Conservation (phyloP, 2,888 invertebrate genomes). For the Ormyrus thymus region DNA sequence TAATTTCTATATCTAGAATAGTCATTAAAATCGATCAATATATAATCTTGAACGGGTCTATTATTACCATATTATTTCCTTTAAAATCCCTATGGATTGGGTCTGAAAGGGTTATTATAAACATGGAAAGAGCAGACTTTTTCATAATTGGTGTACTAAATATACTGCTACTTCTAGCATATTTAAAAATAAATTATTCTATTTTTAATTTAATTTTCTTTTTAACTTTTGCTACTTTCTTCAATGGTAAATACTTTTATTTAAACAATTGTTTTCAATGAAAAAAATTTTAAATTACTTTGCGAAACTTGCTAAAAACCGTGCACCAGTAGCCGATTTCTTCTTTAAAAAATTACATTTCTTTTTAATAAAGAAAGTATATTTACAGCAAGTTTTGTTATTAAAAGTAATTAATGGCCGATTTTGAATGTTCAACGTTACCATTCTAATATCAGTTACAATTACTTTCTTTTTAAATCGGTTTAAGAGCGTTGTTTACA, state of each 20-base stretch:
- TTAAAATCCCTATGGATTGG: background rate
- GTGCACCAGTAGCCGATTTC: slow-evolving; percentile 22
- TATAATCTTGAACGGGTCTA: too few relatives aligned
- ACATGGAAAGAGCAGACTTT: slow-evolving; percentile 39
- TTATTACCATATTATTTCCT: too few relatives aligned
- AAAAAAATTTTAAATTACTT: slow-evolving; percentile 18
- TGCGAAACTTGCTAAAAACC: background rate
- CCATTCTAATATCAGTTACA: too few relatives aligned
- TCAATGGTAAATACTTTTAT: background rate
- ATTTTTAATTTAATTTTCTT: slow-evolving; percentile 30
- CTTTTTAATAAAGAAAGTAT: slow-evolving; percentile 38
- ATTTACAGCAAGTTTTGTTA: background rate
- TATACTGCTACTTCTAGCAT: slow-evolving; percentile 35
- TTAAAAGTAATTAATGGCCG: too few relatives aligned
- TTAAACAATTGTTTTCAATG: slow-evolving; percentile 21
- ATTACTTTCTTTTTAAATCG: too few relatives aligned
- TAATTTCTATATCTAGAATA: too few relatives aligned
- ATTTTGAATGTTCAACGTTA: too few relatives aligned
- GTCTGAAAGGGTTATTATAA: background rate
- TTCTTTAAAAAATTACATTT: slow-evolving; percentile 39
- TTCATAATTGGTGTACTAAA: slow-evolving; percentile 35
- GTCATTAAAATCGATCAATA: too few relatives aligned
- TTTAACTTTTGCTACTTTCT: slow-evolving; percentile 22
- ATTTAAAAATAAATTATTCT: slow-evolving; percentile 52
- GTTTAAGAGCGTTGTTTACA: too few relatives aligned